A percentile compares a stretch with the other conserved stretches of the same genome.
These are phyloP conservation scores for Stomorhina lunata DNA, from an alignment of 2,888 invertebrate genomes.

Conservation along the genomic window DNA sequence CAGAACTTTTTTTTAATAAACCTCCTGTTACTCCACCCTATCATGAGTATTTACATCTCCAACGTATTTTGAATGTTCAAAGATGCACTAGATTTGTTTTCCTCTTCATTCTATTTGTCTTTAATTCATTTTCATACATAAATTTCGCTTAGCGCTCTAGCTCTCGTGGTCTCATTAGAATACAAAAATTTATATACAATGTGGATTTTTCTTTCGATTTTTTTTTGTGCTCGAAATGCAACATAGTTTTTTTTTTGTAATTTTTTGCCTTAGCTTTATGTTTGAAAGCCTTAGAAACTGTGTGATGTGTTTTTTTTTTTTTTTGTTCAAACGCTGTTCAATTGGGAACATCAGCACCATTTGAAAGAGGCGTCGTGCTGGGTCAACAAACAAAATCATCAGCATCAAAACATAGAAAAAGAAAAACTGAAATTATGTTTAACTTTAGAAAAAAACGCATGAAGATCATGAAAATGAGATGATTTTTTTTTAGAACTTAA, in stretches of 20 bases:
- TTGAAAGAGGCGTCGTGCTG: constrained; percentile 60
- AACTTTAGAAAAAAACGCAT: constrained; percentile 13
- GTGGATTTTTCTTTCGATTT: neutral
- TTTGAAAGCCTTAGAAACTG: neutral
- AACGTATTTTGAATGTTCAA: constrained; percentile 31
- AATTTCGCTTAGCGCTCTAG: constrained; percentile 46
- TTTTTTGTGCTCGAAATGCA: constrained; percentile 52
- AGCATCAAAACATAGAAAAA: constrained; percentile 10
- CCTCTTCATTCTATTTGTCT: neutral
- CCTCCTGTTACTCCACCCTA: neutral
- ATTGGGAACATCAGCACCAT: constrained; percentile 63
- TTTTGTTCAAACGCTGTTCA: neutral
- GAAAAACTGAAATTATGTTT: constrained; percentile 9
- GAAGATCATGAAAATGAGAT: constrained; percentile 29
- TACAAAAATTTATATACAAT: neutral
- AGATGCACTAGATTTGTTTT: constrained; percentile 48
- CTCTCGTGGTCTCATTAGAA: constrained; percentile 44
- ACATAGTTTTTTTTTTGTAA: constrained; percentile 48
- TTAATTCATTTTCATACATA: constrained; percentile 27
- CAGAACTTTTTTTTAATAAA: too few species aligned
- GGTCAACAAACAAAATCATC: constrained; percentile 50
- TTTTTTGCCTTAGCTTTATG: neutral
- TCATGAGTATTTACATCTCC: neutral
- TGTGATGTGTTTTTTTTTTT: neutral
- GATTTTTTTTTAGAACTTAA: neutral